These are phyloP conservation scores for Periparus ater DNA, from an alignment of 2,797 vertebrate genomes.

Conservation along the genomic window DNA sequence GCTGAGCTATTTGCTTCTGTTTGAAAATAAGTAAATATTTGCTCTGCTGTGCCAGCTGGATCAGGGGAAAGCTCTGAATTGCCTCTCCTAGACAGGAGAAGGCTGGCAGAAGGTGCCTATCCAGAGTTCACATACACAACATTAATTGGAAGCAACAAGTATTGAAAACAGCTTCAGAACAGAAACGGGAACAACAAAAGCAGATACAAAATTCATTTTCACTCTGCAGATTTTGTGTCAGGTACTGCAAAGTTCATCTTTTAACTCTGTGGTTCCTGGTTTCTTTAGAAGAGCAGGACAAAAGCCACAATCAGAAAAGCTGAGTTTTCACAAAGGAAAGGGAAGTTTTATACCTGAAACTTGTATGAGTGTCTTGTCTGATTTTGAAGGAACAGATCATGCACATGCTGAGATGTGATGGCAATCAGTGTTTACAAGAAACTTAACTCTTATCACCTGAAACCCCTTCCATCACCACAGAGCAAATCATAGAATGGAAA, in stretches of 20 bases:
- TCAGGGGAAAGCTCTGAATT: background rate
- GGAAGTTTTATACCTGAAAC: background rate
- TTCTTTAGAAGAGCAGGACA: background rate
- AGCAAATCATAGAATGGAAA: background rate
- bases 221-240: background rate
- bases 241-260: background rate
- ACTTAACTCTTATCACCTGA: background rate
- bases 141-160: background rate
- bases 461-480: background rate
- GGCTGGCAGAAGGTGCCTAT: constrained; percentile 31
- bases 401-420: background rate
- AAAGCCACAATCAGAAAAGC: background rate
- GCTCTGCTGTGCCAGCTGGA: constrained; percentile 43
- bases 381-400: background rate
- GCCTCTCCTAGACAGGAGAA: background rate
- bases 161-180: background rate
- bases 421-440: background rate
- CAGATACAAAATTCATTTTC: background rate
- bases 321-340: background rate
- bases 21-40: constrained; percentile 55
- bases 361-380: fast-evolving
- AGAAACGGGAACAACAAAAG: background rate
- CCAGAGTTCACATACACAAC: background rate
- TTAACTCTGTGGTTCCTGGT: background rate
- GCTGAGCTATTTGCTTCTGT: constrained; percentile 24